These are phyloP conservation scores for Chamaetylas fuelleborni DNA, from an alignment of 2,113 vertebrate species.

Conservation along the genomic window DNA sequence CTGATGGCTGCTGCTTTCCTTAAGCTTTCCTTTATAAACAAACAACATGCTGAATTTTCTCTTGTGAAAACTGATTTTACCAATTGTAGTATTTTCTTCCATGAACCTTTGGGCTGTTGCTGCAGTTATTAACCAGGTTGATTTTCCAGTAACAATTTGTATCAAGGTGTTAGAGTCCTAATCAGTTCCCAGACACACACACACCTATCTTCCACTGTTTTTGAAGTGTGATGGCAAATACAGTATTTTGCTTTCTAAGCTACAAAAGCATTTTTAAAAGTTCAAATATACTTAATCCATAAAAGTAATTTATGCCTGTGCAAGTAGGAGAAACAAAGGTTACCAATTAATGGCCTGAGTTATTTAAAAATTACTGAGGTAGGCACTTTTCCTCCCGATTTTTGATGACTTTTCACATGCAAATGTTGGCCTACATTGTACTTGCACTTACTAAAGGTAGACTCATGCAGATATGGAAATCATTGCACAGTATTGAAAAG, in stretches of 20 bases:
- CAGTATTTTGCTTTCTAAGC: conserved; percentile 66
- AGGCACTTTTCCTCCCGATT: conserved; percentile 67
- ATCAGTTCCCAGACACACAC: background rate
- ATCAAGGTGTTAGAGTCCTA: background rate
- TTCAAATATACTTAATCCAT: conserved; percentile 81
- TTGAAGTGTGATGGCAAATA: conserved; percentile 38
- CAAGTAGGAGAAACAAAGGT: conserved; percentile 76
- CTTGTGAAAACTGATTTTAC: background rate
- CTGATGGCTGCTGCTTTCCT: background rate
- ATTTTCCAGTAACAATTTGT: conserved; percentile 16
- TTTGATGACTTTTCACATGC: conserved; percentile 74
- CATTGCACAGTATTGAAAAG: background rate
- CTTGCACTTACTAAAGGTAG: background rate
- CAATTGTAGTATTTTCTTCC: background rate
- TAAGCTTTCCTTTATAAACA: background rate
- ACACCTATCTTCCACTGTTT: background rate
- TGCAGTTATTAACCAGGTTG: conserved; percentile 1
- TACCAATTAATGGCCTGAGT: conserved; percentile 73
- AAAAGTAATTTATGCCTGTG: conserved; percentile 80
- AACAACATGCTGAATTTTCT: background rate
- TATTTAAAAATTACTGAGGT: conserved; percentile 77
- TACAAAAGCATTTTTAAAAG: conserved; percentile 78
- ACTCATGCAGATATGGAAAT: conserved; percentile 25
- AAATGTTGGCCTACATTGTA: conserved; percentile 39
- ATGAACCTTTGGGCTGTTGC: background rate